Evolutionary conservation across 2,888 invertebrate genomes (phyloP).

Genomic region (Vandiemenella viatica): DNA sequence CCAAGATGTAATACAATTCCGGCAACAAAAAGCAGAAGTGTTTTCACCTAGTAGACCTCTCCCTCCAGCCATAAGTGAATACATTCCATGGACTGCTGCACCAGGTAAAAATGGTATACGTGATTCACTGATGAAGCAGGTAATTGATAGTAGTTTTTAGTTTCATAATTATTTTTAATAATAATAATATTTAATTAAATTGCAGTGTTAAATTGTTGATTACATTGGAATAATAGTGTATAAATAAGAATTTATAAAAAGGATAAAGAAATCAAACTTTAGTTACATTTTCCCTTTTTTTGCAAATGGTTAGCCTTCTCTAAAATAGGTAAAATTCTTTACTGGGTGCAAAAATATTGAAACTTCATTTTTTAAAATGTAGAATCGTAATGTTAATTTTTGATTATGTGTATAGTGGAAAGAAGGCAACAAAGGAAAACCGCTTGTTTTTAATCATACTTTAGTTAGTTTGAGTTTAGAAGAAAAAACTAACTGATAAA

Average conservation of each 20-base stretch:
- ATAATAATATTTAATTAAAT: background rate
- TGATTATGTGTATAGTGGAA: too few relatives aligned
- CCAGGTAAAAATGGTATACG: slow-evolving; percentile 37
- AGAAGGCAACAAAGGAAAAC: too few relatives aligned
- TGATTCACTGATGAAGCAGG: slow-evolving; percentile 34
- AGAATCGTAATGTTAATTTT: too few relatives aligned
- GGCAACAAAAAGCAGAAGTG: slow-evolving; percentile 39
- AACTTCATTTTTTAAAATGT: too few relatives aligned
- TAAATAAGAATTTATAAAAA: background rate
- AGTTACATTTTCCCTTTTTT: too few relatives aligned
- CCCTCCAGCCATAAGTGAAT: slow-evolving; percentile 9
- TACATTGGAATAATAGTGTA: background rate
- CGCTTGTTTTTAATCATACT: too few relatives aligned
- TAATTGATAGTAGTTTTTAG: slow-evolving; percentile 1
- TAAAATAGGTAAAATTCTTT: too few relatives aligned
- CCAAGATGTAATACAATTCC: slow-evolving; percentile 45
- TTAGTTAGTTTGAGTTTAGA: too few relatives aligned
- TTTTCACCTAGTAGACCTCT: slow-evolving; percentile 28
- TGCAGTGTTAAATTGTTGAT: background rate
- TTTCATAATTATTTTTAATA: background rate
- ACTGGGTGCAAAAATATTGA: too few relatives aligned
- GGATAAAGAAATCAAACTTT: too few relatives aligned
- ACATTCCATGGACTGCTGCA: slow-evolving; percentile 58
- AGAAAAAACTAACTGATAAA: too few relatives aligned
- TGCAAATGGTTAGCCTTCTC: too few relatives aligned